Conservation (phyloP, 2,113 vertebrate genomes). For the Seriola aureovittata region DNA sequence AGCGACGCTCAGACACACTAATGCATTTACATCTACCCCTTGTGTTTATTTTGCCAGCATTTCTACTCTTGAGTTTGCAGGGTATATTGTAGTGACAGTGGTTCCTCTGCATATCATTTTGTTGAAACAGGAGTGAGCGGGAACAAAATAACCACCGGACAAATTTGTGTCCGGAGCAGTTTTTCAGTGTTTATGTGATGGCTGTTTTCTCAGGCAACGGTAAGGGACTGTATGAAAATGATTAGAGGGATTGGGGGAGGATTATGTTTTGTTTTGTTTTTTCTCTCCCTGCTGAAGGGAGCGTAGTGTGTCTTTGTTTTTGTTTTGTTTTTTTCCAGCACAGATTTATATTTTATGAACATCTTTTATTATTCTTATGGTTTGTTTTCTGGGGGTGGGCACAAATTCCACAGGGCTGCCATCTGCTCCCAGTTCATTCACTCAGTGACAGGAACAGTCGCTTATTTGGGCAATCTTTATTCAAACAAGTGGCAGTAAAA, state of each 20-base stretch:
- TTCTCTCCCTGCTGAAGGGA: background rate
- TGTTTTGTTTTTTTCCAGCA: no score
- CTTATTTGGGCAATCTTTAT: no score
- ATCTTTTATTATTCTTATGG: background rate
- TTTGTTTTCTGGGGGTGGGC: background rate
- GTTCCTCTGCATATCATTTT: constrained; percentile 30
- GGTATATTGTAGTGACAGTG: background rate
- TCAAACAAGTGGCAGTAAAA: background rate
- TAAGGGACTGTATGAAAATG: background rate
- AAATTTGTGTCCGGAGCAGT: constrained; percentile 12
- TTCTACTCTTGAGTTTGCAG: constrained; percentile 14
- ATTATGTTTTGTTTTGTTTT: background rate
- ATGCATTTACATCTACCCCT: constrained; percentile 50
- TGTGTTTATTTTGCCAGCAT: constrained; percentile 53
- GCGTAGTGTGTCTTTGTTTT: background rate
- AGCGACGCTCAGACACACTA: background rate
- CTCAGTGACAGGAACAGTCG: background rate
- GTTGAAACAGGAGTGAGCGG: constrained; percentile 12
- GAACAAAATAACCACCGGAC: constrained; percentile 16
- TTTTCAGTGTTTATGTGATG: constrained; percentile 4
- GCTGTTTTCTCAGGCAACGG: background rate
- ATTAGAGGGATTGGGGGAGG: background rate
- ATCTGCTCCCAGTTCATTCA: background rate
- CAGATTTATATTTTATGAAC: background rate
- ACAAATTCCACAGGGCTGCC: background rate